Evolutionary conservation across 2,888 invertebrate genomes (phyloP).

Genomic region (Heliconius hortense): DNA sequence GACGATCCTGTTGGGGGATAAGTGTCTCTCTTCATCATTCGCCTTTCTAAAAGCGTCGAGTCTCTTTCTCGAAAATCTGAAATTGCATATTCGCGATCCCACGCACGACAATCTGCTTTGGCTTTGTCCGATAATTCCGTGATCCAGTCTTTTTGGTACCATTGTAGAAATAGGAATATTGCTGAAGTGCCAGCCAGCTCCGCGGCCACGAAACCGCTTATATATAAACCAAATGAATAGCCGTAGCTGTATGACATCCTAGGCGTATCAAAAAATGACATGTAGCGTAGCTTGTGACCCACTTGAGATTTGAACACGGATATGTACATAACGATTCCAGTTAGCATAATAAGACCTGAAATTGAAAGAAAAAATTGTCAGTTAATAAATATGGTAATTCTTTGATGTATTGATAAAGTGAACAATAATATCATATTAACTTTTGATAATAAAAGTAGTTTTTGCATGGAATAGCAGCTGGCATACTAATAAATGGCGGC

Average conservation of each 20-base stretch:
- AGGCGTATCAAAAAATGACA: conserved; percentile 89
- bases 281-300: conserved; percentile 91
- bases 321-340: conserved; percentile 96
- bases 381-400: neutral
- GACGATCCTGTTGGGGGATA: conserved; percentile 72
- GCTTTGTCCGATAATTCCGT: conserved; percentile 77
- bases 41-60: conserved; percentile 68
- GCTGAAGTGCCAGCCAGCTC: conserved; percentile 93
- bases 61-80: conserved; percentile 75
- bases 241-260: conserved; percentile 93
- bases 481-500: too few relatives aligned
- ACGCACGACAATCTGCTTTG: conserved; percentile 74
- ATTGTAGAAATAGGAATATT: conserved; percentile 92
- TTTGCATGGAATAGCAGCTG: too few relatives aligned
- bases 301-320: conserved; percentile 95
- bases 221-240: conserved; percentile 92
- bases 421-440: neutral
- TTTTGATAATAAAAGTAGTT: neutral
- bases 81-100: conserved; percentile 79
- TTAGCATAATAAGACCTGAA: conserved; percentile 93
- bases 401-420: neutral
- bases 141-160: conserved; percentile 86
- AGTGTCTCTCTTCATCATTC: conserved; percentile 76
- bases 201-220: conserved; percentile 91
- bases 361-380: conserved; percentile 41